Base-by-base conservation (phyloP, 2,797 vertebrate species). In the Alfaro cultratus region DNA sequence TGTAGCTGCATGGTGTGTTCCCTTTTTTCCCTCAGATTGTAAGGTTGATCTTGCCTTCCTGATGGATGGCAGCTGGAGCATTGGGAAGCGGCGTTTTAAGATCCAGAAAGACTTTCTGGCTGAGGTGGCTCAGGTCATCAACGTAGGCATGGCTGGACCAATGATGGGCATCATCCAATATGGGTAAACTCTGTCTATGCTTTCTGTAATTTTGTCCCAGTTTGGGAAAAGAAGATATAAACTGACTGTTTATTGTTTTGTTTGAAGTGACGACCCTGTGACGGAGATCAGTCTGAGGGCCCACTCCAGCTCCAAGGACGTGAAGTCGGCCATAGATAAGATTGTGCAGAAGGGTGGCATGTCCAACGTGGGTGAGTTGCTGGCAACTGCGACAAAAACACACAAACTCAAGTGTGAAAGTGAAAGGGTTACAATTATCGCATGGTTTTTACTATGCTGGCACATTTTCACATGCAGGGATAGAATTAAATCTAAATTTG, bases 141-240 rank as follows among this genome's bases (percentile, higher is more conserved):
- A 97, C 60, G 88, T 99, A 0, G 97, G 98, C 51, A 88, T 94
- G 0, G 92, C 95, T 0, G 99, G 99, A 53, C 97, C 99, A 60
- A 97, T 99, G 93, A 97, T 99, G 97, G 98, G 99, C 39, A 92
- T 99, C 76, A 94, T 99, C 83, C 99, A 99, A 91, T 99, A 98
- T 0, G 98, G 99, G 99, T 99, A 95, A 85, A 34, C 31, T 68
- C 43, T 10, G 29, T 18, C 10, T 7, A 43, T 31, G 34, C 23
- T 2, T 60, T 34, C 39, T 7, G 15, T 16, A 1, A 26, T 67
- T 57, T 13, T 70, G 36, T n/a, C 3, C 2, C 6, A 2, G 41
- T 85, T 76, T 62, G n/a, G 36, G 18, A 53, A 43, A 7, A 62
- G 7, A 45, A 80, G 72, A 73, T 9, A 5, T 43, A 11, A 75